phyloP scores from a whole-genome alignment of 2,888 invertebrate genomes.

The Tiphia femorata region DNA sequence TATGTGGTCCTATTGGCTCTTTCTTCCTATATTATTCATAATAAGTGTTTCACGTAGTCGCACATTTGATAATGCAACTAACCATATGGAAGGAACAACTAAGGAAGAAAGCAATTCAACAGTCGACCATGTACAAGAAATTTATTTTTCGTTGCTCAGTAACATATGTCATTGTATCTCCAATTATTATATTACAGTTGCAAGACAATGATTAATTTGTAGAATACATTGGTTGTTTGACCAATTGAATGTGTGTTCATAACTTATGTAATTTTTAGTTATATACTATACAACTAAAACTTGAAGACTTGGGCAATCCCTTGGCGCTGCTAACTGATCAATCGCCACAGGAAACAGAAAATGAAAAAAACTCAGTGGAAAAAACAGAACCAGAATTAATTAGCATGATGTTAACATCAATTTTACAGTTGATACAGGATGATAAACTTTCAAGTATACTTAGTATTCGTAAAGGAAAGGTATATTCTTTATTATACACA shows the following conservation, averaged over 20 bases:
- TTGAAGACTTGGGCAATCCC: slow-evolving; percentile 89
- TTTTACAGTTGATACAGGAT: slow-evolving; percentile 76
- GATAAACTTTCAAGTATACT: slow-evolving; percentile 82
- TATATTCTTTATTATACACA: slow-evolving; percentile 62
- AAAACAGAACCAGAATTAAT: slow-evolving; percentile 76
- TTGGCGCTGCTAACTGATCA: slow-evolving; percentile 78
- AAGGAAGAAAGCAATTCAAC: too few relatives aligned
- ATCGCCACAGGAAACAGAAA: slow-evolving; percentile 71
- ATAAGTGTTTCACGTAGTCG: too few relatives aligned
- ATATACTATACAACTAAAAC: slow-evolving; percentile 81
- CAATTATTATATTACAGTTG: too few relatives aligned
- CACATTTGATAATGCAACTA: too few relatives aligned
- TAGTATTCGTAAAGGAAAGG: slow-evolving; percentile 87
- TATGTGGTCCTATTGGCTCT: too few relatives aligned
- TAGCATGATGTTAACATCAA: slow-evolving; percentile 75
- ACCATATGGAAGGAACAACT: too few relatives aligned
- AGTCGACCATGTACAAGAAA: too few relatives aligned
- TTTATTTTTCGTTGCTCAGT: too few relatives aligned
- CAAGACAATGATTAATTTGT: too few relatives aligned
- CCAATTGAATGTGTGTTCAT: background rate
- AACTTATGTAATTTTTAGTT: slow-evolving; percentile 67
- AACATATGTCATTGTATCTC: too few relatives aligned
- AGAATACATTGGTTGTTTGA: background rate
- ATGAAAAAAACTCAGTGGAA: slow-evolving; percentile 69
- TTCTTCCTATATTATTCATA: too few relatives aligned